Evolutionary conservation across 1,140 invertebrate genomes (phyloP), one percentile per base, ranked within the genome.

Genomic region (Ceratina japonica): DNA sequence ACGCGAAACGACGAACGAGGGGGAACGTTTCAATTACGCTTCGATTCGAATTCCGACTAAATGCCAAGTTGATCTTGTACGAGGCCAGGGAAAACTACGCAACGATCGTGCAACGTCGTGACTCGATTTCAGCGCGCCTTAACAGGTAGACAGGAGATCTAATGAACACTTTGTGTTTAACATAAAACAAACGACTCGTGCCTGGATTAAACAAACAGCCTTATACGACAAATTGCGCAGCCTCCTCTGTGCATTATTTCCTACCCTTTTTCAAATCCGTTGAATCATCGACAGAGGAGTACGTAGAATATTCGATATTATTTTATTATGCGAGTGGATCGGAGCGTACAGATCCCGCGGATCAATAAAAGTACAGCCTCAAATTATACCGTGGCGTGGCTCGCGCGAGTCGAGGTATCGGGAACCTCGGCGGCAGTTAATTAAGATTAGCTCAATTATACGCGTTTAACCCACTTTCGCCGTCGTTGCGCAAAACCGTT

Each of bases 371-470:
- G 15, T 56, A 18, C 54, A 2, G 13, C 12, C 8, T 49, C n/a
- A 37, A 37, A 27, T 27, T 0, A 3, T 44, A 13, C 54, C 37
- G n/a, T 27, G n/a, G 51, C 16, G 15, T 18, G 13, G 51, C n/a
- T 31, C 24, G 52, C 58, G 61, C 24, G 52, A 52, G 61, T 8
- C 49, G 22, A 59, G 66, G 31, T 80, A 80, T 72, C 49, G 63
- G 37, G 64, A 83, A 76, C 52, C 73, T 80, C n/a, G 59, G 15
- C 44, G 59, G 44, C 54, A 24, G 68, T 31, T 71, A 74, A 75
- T 84, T 81, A 76, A 74, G 82, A 85, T 84, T 69, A 58, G 24
- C 66, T 77, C 61, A 70, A 85, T 70, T 80, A 74, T 80, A 76
- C 69, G 51, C 54, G 68, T 81, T 83, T 74, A 77, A 85, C 69